phyloP scores from a whole-genome alignment of 2,113 vertebrate species.

The Chitala chitala region DNA sequence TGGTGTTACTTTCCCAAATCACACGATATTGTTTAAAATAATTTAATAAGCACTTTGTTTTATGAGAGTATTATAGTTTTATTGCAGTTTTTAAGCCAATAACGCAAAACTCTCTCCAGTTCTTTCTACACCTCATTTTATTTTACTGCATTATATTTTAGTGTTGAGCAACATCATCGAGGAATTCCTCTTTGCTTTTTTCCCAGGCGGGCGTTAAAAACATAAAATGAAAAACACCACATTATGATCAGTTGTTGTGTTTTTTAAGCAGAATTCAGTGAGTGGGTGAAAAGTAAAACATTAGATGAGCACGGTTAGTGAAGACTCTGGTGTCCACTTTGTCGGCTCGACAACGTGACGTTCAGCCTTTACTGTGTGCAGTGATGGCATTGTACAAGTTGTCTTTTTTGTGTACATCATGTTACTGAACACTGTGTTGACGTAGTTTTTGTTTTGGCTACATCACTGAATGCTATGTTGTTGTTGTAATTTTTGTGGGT shows the following conservation, averaged over 20 bases:
- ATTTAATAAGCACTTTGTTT: constrained; percentile 68
- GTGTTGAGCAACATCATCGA: constrained; percentile 45
- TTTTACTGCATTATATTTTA: constrained; percentile 60
- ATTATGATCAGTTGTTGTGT: constrained; percentile 1
- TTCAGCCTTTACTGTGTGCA: too few relatives aligned
- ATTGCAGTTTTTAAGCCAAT: constrained; percentile 47
- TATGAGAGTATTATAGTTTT: constrained; percentile 62
- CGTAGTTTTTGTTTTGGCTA: too few relatives aligned
- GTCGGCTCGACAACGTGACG: too few relatives aligned
- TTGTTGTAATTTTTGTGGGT: too few relatives aligned
- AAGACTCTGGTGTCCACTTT: too few relatives aligned
- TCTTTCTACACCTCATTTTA: constrained; percentile 58
- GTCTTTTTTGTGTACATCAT: too few relatives aligned
- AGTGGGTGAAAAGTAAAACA: too few relatives aligned
- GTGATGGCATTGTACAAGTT: too few relatives aligned
- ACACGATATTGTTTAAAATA: constrained; percentile 57
- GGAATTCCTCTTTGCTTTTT: constrained; percentile 36
- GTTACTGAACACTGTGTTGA: too few relatives aligned
- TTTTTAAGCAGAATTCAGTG: background rate
- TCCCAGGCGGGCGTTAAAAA: constrained; percentile 20
- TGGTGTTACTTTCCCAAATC: constrained; percentile 32
- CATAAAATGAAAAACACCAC: background rate
- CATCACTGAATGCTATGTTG: too few relatives aligned
- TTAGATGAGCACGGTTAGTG: too few relatives aligned
- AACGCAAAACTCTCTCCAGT: constrained; percentile 54